Evolutionary conservation across 2,888 invertebrate genomes (phyloP), one percentile per base, ranked within the genome.

Genomic region (Cerceris rybyensis): DNA sequence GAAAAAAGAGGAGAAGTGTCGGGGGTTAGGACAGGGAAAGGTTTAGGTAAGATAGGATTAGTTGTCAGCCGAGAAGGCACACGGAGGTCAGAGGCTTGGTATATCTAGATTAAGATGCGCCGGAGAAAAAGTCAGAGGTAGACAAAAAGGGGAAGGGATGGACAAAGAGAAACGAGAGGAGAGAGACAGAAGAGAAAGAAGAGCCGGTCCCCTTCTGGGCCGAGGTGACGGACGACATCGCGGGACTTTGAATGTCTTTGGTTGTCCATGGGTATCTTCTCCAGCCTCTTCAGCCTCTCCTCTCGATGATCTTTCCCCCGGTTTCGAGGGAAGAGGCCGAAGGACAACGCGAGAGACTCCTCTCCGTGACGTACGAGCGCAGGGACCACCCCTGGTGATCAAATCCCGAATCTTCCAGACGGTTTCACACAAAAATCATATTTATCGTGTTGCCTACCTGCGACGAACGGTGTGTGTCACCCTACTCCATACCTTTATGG

Each of bases 301-400:
- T 49, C 58, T 57, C 68, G 49, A 55, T 66, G 69, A 63, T 74
- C 55, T 75, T 58, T 63, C 49, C 66, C 8, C 54, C 75, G 61
- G 39, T 39, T 11, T 59, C 54, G 84, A 78, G 84, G 87, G 88
- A 86, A 87, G 88, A 88, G 86, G 42, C 82, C 72, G 75, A 65
- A 71, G 52, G 63, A 59, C 60, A 16, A 28, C 46, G 46, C 28
- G 75, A 81, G 79, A 28, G 80, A 81, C 81, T 83, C 79, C 82
- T 78, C 60, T 75, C 76, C 66, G 81, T 91, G 91, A 91, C 86
- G 88, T 89, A 92, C 89, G 91, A 85, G 87, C 82, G 80, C 90
- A 85, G 85, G 85, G 91, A 92, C 92, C 91, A 91, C 91, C 91
- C 90, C 84, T 89, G 88, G 88, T 84, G 91, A 89, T 88, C 87